Conservation (phyloP, 2,113 vertebrate genomes). For the Hylia prasina region DNA sequence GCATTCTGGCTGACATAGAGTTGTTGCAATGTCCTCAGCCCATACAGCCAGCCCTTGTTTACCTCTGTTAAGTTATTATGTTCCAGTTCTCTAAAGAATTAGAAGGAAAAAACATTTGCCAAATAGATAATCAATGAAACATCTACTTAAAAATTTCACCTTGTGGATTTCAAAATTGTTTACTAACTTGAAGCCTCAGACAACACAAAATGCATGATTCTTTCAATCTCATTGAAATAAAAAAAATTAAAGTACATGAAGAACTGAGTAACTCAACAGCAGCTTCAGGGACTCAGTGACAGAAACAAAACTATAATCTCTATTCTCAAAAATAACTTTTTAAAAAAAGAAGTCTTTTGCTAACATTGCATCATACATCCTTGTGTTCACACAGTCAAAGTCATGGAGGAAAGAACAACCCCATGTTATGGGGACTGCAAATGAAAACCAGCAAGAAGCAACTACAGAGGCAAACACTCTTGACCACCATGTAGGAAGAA, state of each 20-base stretch:
- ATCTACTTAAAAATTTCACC: background rate
- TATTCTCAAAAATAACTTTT: background rate
- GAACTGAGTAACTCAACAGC: background rate
- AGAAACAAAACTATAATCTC: background rate
- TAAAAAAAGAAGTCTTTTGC: background rate
- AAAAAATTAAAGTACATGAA: background rate
- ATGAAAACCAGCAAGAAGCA: background rate
- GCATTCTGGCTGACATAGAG: conserved; percentile 90
- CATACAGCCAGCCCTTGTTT: conserved; percentile 97
- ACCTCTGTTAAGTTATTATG: conserved; percentile 96
- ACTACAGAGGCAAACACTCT: background rate
- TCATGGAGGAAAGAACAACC: background rate
- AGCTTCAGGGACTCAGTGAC: background rate
- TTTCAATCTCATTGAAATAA: background rate
- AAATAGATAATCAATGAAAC: background rate
- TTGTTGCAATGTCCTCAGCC: conserved; percentile 86
- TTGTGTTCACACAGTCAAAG: background rate
- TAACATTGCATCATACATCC: no score
- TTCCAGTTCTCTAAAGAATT: conserved; percentile 86
- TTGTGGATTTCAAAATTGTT: background rate
- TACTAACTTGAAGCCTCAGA: background rate
- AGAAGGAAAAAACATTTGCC: conserved; percentile 17
- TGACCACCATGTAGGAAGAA: background rate
- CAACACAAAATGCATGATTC: background rate
- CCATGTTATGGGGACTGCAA: background rate